Conservation (phyloP, 1,140 invertebrate species). For the Ips typographus region DNA sequence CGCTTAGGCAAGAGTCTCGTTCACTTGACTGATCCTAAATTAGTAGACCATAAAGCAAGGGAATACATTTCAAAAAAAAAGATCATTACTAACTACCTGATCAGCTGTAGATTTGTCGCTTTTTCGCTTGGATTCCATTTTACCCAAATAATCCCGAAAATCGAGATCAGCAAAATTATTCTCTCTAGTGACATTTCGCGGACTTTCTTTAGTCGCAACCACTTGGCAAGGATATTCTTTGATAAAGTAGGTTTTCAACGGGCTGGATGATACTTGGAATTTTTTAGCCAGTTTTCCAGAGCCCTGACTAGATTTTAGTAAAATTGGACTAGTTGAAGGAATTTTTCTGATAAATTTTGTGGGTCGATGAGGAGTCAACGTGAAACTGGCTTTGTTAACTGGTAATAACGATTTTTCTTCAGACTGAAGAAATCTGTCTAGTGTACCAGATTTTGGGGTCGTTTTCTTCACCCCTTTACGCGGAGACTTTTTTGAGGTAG, state of each 20-base stretch:
- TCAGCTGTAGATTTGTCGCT: neutral
- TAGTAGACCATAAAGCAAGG: too few species aligned
- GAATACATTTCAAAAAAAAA: neutral
- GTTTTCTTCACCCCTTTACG: neutral
- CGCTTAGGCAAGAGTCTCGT: conserved; percentile 6
- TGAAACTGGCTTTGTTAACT: too few species aligned
- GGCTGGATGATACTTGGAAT: neutral
- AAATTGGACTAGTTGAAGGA: too few species aligned
- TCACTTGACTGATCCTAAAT: neutral
- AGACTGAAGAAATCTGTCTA: conserved; percentile 28
- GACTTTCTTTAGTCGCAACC: conserved; percentile 27
- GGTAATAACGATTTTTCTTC: too few species aligned
- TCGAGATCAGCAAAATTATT: conserved; percentile 13
- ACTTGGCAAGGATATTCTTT: conserved; percentile 43
- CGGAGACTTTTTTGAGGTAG: conserved; percentile 23
- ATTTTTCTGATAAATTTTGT: too few species aligned
- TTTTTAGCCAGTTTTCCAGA: neutral
- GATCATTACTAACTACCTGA: neutral
- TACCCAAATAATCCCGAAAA: neutral
- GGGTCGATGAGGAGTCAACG: too few species aligned
- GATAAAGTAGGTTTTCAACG: conserved; percentile 35
- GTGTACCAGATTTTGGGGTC: conserved; percentile 32
- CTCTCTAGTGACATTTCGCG: neutral
- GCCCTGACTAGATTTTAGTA: too few species aligned
- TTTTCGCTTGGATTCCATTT: neutral